Evolutionary conservation across 2,888 invertebrate species (phyloP), one percentile per base, ranked within the genome.

Genomic region (Cotesia congregata): DNA sequence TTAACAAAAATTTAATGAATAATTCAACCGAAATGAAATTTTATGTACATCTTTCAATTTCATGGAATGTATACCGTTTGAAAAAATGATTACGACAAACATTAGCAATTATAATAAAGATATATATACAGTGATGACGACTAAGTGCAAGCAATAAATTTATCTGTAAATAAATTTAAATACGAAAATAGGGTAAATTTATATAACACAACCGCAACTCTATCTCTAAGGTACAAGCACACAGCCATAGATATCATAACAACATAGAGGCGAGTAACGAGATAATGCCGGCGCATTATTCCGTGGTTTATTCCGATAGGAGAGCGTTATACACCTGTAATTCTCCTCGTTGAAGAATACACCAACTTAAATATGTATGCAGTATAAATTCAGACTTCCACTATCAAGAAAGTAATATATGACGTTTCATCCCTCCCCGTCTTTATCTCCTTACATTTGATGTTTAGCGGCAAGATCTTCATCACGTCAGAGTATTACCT

Each of bases 401-500:
- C 30, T 72, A n/a, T 72, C 7, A 38, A 72, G 30, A 50, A 30
- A 70, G 70, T 30, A 70, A 60, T 59, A 70, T 30, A 59, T 72
- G 38, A 40, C 7, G 7, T 41, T 30, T 70, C 70, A 67, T 5
- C 38, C 67, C 12, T 38, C n/a, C 39, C 30, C 30, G n/a, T 39
- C 30, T 20, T 67, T 9, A 38, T 39, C 30, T 20, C 30, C 67
- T 3, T 67, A 72, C 60, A 60, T 72, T 62, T 72, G 61, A 72
- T 72, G 71, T 72, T 72, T 73, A 73, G 73, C 65, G 9, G 50
- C 50, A 67, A 73, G 67, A 73, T 73, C 73, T 73, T 73, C 65
- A 73, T 73, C 73, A 73, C 59, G 73, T 67, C 73, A 73, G 62
- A 50, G 73, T 73, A 73, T 73, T 65, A 67, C 67, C 67, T 70